These are phyloP conservation scores for Paracyprichromis sp. DNA, from an alignment of 2,113 vertebrate species.

Conservation along the genomic window DNA sequence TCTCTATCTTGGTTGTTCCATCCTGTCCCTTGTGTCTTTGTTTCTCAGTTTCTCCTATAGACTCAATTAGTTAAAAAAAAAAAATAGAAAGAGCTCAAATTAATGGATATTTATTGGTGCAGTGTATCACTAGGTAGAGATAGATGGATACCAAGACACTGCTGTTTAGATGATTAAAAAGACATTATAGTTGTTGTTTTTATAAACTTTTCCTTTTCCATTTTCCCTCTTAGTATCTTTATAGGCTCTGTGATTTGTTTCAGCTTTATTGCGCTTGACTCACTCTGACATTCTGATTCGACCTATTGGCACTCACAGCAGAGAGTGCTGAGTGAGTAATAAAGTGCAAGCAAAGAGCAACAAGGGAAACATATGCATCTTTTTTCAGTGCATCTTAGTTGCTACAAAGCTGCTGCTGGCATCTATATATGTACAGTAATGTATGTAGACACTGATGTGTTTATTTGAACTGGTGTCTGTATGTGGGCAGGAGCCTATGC, in stretches of 20 bases:
- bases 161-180: neutral
- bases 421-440: neutral
- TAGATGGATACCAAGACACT: neutral
- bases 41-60: neutral
- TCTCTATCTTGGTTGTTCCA: neutral
- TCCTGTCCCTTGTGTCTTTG: neutral
- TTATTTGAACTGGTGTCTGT: neutral
- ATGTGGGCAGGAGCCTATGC: neutral
- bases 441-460: neutral
- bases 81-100: neutral
- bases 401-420: neutral
- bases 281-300: neutral
- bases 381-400: neutral
- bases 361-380: neutral
- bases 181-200: neutral
- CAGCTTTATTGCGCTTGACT: constrained; percentile 2
- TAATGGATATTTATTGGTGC: neutral
- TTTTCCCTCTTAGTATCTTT: neutral
- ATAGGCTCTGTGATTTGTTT: neutral
- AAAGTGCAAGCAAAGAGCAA: neutral
- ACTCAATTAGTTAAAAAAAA: neutral
- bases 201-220: neutral
- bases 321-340: constrained; percentile 6
- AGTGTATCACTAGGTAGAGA: neutral
- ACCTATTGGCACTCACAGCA: neutral